A percentile compares a stretch with the other conserved stretches of the same genome.
phyloP scores from a whole-genome alignment of 1,140 invertebrate genomes.

The Mizuhopecten yessoensis region DNA sequence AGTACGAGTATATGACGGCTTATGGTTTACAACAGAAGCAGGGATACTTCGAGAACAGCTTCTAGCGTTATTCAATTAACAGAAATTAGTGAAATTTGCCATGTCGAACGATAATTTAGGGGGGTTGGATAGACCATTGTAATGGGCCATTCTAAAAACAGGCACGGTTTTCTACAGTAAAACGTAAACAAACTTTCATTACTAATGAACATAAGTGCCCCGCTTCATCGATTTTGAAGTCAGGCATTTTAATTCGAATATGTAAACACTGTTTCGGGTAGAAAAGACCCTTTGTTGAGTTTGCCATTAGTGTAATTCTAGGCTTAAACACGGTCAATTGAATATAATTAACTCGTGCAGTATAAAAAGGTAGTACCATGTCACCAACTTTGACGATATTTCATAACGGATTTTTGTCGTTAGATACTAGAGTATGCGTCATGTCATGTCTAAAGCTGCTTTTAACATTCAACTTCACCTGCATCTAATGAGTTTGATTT shows the following conservation, averaged over 20 bases:
- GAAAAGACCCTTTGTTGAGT: neutral
- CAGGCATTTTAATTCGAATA: neutral
- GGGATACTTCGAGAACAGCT: neutral
- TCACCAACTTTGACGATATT: neutral
- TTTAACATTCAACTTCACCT: neutral
- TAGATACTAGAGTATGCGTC: neutral
- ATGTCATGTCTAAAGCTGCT: neutral
- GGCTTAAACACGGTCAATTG: neutral
- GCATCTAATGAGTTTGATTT: neutral
- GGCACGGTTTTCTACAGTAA: neutral
- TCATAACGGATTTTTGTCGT: neutral
- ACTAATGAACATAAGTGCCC: neutral
- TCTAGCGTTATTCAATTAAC: neutral
- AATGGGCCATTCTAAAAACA: neutral
- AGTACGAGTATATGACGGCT: neutral
- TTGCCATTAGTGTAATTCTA: neutral
- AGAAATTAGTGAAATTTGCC: neutral
- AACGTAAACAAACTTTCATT: neutral
- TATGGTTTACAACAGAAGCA: no score
- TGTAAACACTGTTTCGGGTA: conserved; percentile 3
- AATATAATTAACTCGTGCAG: neutral
- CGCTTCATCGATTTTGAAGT: neutral
- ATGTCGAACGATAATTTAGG: neutral
- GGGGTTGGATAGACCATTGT: neutral
- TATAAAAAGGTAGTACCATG: neutral